Base-by-base conservation (phyloP, 2,888 invertebrate genomes). In the Ophion slaviceki region DNA sequence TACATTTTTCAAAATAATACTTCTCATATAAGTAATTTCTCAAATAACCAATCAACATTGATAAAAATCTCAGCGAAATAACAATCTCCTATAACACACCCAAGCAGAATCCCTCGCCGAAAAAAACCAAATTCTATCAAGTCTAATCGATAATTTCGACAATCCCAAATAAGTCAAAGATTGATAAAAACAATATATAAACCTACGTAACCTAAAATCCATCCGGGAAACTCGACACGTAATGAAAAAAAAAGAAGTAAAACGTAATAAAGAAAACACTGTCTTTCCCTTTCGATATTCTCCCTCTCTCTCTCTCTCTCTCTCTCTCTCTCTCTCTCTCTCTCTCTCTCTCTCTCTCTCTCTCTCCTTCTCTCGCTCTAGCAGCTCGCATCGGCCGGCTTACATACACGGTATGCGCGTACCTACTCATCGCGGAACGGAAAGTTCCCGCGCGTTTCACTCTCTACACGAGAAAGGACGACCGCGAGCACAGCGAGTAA, bases 381-480 rank as follows among this genome's bases (percentile, higher is more conserved):
- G 17, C 20, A 66, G 40, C 28, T 67, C 66, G 79, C 57, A 72
- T 81, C 62, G 86, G n/a, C 11, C 17, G 32, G 24, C 68, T 64
- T 40, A 77, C 82, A 83, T 80, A 83, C 77, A 8, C 40, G 40
- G 40, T 7, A 0, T 40, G 83, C 83, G 83, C 77, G 81, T 86
- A 74, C 24, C 24, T 24, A 24, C 80, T 83, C 80, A 83, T 76
- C 77, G 77, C 68, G 68, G 83, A 86, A 86, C 86, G 83, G 86
- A 86, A 86, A 86, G 86, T 85, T 84, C 62, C 45, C 70, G 62
- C 47, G 75, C 71, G 89, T 92, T 92, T 92, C 91, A 91, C 91
- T 92, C 92, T 92, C 92, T 8, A 40, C 6, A 40, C 40, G 40
- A 40, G 71, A 66, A 57, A 53, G 36, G 47, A 47, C 64, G 75